Evolutionary conservation across 1,140 invertebrate species (phyloP).

Genomic region (Neodiprion lecontei): DNA sequence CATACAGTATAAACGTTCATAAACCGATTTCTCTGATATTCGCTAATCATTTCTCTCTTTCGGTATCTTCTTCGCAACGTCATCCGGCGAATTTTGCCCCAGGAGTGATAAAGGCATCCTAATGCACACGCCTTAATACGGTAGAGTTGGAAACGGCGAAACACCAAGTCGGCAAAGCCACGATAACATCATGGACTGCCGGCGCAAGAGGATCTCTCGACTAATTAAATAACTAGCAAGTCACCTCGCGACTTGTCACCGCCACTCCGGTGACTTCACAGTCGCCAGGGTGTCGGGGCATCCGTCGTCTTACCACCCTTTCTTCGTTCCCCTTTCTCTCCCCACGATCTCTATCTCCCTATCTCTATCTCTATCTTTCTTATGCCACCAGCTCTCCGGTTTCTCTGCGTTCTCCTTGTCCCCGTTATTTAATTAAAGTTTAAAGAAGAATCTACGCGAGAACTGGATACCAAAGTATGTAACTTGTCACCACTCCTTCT

Average conservation of each 20-base stretch:
- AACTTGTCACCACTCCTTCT: slow-evolving; percentile 39
- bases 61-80: no score
- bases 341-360: slow-evolving; percentile 10
- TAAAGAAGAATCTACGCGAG: slow-evolving; percentile 33
- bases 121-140: no score
- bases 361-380: slow-evolving; percentile 34
- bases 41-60: no score
- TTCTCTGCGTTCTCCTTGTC: slow-evolving; percentile 36
- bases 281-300: slow-evolving; percentile 1
- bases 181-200: slow-evolving; percentile 14
- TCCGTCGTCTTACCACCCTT: not conserved
- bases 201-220: slow-evolving; percentile 40
- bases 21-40: no score
- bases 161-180: no score
- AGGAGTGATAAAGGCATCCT: no score
- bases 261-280: slow-evolving; percentile 32
- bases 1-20: no score
- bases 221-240: slow-evolving; percentile 54
- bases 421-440: slow-evolving; percentile 50
- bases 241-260: slow-evolving; percentile 50
- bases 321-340: not conserved
- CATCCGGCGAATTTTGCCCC: no score
- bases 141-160: no score
- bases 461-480: slow-evolving; percentile 43
- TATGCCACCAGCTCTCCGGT: slow-evolving; percentile 32